Evolutionary conservation across 2,888 invertebrate species (phyloP).

Genomic region (Idaea biselata): DNA sequence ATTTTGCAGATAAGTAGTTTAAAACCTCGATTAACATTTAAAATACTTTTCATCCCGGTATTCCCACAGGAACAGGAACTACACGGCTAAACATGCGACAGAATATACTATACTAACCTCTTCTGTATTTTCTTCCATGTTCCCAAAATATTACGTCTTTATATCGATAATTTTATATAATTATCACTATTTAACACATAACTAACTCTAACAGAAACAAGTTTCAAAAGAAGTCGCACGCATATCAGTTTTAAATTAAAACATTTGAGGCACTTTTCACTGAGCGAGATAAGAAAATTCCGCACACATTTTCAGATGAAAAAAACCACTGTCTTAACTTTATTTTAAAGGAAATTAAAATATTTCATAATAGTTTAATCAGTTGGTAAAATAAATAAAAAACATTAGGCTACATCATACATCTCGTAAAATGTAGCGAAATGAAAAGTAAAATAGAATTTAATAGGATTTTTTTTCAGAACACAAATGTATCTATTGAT

Average conservation of each 20-base stretch:
- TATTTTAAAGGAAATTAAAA: too few species aligned
- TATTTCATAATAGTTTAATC: too few species aligned
- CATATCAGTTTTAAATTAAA: background rate
- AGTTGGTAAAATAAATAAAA: too few species aligned
- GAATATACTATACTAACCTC: constrained; percentile 48
- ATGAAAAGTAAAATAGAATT: background rate
- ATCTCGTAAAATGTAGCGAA: too few species aligned
- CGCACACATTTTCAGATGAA: background rate
- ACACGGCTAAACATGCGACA: constrained; percentile 11
- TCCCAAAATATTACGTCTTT: background rate
- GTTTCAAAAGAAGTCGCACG: background rate
- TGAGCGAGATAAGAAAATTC: background rate
- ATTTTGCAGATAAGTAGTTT: too few species aligned
- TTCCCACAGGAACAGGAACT: too few species aligned
- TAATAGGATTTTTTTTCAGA: background rate
- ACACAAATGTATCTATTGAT: background rate
- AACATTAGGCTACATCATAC: too few species aligned
- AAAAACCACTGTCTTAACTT: background rate
- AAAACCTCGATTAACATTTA: too few species aligned
- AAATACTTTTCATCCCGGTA: too few species aligned
- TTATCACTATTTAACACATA: background rate
- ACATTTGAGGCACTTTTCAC: background rate
- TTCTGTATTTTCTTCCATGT: constrained; percentile 39
- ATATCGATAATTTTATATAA: background rate
- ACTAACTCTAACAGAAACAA: background rate